phyloP scores from a whole-genome alignment of 2,888 invertebrate genomes.

The Neuroscelio doddi region DNA sequence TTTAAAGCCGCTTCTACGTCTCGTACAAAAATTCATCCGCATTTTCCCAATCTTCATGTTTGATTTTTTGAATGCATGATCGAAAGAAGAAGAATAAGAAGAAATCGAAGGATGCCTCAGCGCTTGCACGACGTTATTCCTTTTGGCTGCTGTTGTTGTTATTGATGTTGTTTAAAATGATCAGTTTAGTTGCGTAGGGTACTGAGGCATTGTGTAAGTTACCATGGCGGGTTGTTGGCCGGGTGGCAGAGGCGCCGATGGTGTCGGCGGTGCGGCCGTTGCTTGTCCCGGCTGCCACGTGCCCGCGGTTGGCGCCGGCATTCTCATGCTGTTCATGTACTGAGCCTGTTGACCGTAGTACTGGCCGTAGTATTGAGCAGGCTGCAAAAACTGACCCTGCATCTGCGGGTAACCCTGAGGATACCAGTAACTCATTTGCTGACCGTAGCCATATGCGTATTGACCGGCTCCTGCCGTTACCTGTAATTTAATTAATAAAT shows the following conservation, averaged over 20 bases:
- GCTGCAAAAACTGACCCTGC: conserved; percentile 87
- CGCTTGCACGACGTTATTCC: conserved; percentile 40
- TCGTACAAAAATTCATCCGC: no score
- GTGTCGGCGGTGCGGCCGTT: conserved; percentile 68
- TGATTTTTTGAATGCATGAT: no score
- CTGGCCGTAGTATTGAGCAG: conserved; percentile 78
- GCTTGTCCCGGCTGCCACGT: conserved; percentile 73
- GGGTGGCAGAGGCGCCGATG: conserved; percentile 67
- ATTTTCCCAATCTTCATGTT: neutral
- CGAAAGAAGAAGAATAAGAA: no score
- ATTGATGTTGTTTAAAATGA: conserved; percentile 38
- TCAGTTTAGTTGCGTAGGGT: conserved; percentile 85
- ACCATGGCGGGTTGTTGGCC: conserved; percentile 71
- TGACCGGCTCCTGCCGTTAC: conserved; percentile 80
- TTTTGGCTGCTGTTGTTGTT: conserved; percentile 41
- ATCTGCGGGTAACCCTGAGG: conserved; percentile 85
- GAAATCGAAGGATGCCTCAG: conserved; percentile 14
- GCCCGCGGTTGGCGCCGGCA: conserved; percentile 72
- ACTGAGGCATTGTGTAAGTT: conserved; percentile 83
- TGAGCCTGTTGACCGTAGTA: conserved; percentile 79
- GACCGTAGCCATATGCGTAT: conserved; percentile 90
- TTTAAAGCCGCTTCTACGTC: no score
- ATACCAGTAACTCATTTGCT: conserved; percentile 95
- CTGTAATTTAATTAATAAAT: conserved; percentile 55
- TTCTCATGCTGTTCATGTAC: conserved; percentile 71